A percentile compares a stretch with the other conserved stretches of the same genome.
Conservation (phyloP, 1,140 invertebrate species). For the Apocrypta bakeri region DNA sequence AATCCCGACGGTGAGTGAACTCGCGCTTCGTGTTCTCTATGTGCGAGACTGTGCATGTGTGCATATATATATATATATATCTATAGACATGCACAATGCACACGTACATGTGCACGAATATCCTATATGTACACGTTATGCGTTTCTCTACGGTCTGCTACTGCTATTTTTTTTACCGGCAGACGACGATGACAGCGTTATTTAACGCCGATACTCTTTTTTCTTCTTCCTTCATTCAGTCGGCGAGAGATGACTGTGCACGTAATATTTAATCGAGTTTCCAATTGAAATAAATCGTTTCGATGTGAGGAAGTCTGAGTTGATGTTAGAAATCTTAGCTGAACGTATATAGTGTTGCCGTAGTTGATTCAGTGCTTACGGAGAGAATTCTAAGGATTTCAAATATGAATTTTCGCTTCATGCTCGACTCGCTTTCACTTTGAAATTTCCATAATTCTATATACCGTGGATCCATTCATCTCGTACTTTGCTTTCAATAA, state of each 20-base stretch:
- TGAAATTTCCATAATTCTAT: background rate
- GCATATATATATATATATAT: background rate
- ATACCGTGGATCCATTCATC: background rate
- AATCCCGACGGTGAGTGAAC: conserved; percentile 76
- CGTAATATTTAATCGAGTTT: too few species aligned
- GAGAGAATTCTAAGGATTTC: background rate
- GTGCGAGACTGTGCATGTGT: background rate
- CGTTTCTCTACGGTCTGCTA: too few species aligned
- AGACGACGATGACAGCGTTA: background rate
- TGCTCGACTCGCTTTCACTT: background rate
- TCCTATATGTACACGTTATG: too few species aligned
- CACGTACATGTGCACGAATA: background rate
- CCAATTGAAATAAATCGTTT: too few species aligned
- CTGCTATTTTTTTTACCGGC: background rate
- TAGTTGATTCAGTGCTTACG: background rate
- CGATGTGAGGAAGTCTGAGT: too few species aligned
- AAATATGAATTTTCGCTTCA: background rate
- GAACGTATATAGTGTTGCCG: too few species aligned
- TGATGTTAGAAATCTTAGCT: too few species aligned
- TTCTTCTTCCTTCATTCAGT: background rate
- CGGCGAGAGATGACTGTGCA: too few species aligned
- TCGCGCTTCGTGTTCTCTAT: background rate
- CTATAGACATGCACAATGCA: background rate
- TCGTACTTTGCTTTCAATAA: background rate
- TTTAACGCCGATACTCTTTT: background rate